A percentile compares a stretch with the other conserved stretches of the same genome.
phyloP scores from a whole-genome alignment of 2,888 invertebrate genomes.

The Cheiracanthium punctorium region DNA sequence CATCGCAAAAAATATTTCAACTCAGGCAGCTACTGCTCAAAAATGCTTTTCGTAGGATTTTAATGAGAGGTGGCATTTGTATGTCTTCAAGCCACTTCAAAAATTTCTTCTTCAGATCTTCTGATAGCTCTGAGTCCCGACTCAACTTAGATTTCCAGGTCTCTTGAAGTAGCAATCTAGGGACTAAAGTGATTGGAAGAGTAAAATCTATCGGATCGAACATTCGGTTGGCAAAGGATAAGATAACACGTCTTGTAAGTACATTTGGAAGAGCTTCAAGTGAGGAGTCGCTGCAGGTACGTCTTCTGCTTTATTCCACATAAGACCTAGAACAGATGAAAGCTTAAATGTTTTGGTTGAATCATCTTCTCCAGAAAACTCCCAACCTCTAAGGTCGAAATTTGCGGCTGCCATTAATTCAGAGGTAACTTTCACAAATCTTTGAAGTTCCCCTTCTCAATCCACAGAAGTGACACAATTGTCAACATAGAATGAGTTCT shows the following conservation, averaged over 20 bases:
- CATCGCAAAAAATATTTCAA: too few relatives aligned
- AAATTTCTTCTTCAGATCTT: too few relatives aligned
- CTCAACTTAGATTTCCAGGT: background rate
- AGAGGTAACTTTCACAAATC: background rate
- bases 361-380: too few relatives aligned
- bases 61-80: background rate
- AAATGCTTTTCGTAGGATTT: background rate
- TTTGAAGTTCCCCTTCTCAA: too few relatives aligned
- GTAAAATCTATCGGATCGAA: too few relatives aligned
- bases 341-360: too few relatives aligned
- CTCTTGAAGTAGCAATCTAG: too few relatives aligned
- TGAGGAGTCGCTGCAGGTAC: background rate
- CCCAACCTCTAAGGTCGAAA: too few relatives aligned
- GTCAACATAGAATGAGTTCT: background rate
- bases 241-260: background rate
- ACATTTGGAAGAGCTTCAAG: background rate
- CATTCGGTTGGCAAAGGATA: background rate
- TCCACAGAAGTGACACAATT: background rate
- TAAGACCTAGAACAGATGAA: too few relatives aligned
- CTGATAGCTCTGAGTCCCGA: background rate
- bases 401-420: background rate
- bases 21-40: too few relatives aligned
- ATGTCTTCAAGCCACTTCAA: slow-evolving; percentile 12
- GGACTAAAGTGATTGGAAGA: too few relatives aligned
- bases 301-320: background rate